Evolutionary conservation across 2,888 invertebrate species (phyloP).

Genomic region (Heliconius cydno): DNA sequence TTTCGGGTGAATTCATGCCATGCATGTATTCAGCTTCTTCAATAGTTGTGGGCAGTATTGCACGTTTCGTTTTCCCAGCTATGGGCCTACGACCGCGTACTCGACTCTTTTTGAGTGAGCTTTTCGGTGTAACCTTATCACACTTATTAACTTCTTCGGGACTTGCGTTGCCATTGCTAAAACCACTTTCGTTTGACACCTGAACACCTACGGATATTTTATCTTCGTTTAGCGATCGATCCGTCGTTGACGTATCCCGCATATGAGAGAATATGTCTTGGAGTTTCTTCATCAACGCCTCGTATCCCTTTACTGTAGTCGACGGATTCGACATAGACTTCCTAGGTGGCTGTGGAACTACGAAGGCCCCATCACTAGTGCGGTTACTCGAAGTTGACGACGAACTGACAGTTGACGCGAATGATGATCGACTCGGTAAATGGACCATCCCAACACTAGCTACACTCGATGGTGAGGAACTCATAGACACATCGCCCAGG

Average conservation of each 20-base stretch:
- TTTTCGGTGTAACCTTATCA: slow-evolving; percentile 80
- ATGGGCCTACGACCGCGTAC: slow-evolving; percentile 75
- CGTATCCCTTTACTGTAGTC: slow-evolving; percentile 74
- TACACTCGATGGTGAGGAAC: slow-evolving; percentile 77
- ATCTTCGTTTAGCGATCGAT: slow-evolving; percentile 67
- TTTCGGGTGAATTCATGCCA: slow-evolving; percentile 79
- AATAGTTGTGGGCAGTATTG: slow-evolving; percentile 71
- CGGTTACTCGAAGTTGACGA: slow-evolving; percentile 72
- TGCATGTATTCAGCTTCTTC: slow-evolving; percentile 77
- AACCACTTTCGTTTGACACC: slow-evolving; percentile 61
- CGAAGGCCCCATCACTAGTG: slow-evolving; percentile 78
- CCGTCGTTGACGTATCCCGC: slow-evolving; percentile 65
- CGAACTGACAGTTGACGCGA: slow-evolving; percentile 74
- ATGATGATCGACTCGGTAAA: slow-evolving; percentile 73
- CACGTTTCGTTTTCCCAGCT: slow-evolving; percentile 74
- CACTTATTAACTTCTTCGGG: slow-evolving; percentile 72
- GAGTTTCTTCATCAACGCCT: slow-evolving; percentile 72
- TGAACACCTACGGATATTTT: slow-evolving; percentile 75
- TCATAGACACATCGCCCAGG: slow-evolving; percentile 72
- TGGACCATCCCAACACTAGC: slow-evolving; percentile 76
- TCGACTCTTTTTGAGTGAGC: slow-evolving; percentile 76
- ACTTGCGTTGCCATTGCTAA: slow-evolving; percentile 75
- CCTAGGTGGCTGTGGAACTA: slow-evolving; percentile 78
- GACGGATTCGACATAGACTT: slow-evolving; percentile 72
- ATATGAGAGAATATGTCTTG: slow-evolving; percentile 76